Evolutionary conservation across 2,888 invertebrate genomes (phyloP).

Genomic region (Lepidocyrtoides sp.): DNA sequence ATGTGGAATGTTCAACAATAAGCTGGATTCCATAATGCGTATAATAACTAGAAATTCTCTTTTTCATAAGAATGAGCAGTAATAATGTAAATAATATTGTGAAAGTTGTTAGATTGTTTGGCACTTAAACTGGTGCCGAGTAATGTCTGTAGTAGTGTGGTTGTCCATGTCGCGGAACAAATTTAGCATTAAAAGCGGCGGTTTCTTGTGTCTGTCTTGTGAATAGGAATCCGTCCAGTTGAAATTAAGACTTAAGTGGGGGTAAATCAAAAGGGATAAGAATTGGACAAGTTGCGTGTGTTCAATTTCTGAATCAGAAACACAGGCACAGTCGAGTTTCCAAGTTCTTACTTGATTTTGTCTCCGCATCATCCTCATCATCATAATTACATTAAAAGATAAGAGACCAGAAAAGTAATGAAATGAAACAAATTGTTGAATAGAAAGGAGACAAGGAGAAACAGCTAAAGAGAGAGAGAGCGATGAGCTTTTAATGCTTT

Average conservation of each 20-base stretch:
- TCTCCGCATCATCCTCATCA: neutral
- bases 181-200: too few species aligned
- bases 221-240: too few species aligned
- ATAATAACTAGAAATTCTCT: too few species aligned
- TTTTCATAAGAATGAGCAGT: neutral
- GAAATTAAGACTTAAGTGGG: too few species aligned
- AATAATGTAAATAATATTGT: neutral
- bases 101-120: neutral
- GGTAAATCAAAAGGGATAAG: too few species aligned
- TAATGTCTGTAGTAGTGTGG: too few species aligned
- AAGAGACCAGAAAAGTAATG: neutral
- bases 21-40: too few species aligned
- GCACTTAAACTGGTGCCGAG: neutral
- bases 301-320: too few species aligned
- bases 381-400: neutral
- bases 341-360: neutral
- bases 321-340: neutral
- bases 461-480: neutral
- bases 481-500: conserved; percentile 23
- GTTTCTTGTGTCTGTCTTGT: neutral
- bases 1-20: neutral
- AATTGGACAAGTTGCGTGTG: too few species aligned
- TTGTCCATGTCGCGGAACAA: too few species aligned
- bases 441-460: neutral
- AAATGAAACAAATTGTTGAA: conserved; percentile 15